phyloP scores from a whole-genome alignment of 2,797 vertebrate species.

The Dendrocincla tyrannina region DNA sequence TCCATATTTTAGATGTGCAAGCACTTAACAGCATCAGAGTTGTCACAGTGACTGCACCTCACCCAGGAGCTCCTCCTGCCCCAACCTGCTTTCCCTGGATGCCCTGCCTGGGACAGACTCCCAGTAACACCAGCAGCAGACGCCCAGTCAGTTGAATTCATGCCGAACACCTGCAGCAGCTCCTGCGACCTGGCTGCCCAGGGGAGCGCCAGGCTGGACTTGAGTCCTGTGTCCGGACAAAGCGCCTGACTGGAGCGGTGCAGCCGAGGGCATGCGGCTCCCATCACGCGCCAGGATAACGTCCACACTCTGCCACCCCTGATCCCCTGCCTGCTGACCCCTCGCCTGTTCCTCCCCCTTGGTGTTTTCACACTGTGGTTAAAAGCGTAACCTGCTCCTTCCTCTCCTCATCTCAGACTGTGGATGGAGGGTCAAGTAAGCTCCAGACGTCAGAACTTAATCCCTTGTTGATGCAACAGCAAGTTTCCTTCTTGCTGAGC shows the following conservation, averaged over 20 bases:
- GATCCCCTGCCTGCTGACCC: neutral
- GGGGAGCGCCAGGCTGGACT: rapidly evolving
- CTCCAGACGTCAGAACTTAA: constrained; percentile 35
- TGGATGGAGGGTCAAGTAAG: neutral
- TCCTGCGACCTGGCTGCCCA: rapidly evolving
- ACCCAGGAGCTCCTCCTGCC: neutral
- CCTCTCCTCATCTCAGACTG: rapidly evolving
- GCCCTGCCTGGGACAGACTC: neutral
- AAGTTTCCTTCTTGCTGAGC: constrained; percentile 33
- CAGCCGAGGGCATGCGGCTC: neutral
- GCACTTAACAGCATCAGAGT: neutral
- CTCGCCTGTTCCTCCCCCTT: neutral
- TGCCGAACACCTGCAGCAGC: neutral
- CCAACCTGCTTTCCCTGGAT: neutral
- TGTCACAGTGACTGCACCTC: neutral
- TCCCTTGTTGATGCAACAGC: constrained; percentile 35
- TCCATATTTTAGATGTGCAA: neutral
- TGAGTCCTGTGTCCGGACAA: rapidly evolving
- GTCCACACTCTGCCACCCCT: neutral
- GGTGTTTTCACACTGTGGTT: neutral
- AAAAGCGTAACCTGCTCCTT: neutral
- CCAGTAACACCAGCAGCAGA: neutral
- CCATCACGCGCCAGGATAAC: neutral
- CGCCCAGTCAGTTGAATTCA: neutral
- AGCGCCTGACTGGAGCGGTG: rapidly evolving